phyloP scores from a whole-genome alignment of 2,888 invertebrate genomes.

The Pseudolycoriella hygida region DNA sequence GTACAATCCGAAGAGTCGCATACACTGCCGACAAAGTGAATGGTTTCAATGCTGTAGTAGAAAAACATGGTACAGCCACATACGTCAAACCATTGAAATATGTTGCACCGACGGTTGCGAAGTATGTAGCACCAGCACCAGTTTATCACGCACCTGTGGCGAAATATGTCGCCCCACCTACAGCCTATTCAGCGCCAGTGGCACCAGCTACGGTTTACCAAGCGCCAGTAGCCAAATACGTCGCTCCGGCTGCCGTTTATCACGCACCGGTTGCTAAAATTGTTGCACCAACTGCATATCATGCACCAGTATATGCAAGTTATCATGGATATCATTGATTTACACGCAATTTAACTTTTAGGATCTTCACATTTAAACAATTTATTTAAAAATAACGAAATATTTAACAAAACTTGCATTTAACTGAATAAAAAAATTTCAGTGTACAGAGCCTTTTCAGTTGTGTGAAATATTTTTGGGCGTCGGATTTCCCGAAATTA shows the following conservation, averaged over 20 bases:
- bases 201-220: constrained; percentile 6
- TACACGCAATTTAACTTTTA: neutral
- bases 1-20: constrained; percentile 40
- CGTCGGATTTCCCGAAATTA: too few relatives aligned
- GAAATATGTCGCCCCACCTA: constrained; percentile 9
- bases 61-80: constrained; percentile 26
- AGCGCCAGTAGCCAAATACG: neutral
- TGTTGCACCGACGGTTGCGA: neutral
- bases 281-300: constrained; percentile 14
- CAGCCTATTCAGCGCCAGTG: constrained; percentile 3
- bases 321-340: constrained; percentile 1
- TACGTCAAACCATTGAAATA: constrained; percentile 1
- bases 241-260: too few relatives aligned
- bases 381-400: neutral
- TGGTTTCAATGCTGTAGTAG: constrained; percentile 49
- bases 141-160: constrained; percentile 4
- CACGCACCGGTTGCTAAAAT: constrained; percentile 13
- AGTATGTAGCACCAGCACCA: constrained; percentile 1
- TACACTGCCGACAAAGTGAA: constrained; percentile 48
- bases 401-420: constrained; percentile 3
- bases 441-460: neutral
- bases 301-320: constrained; percentile 13
- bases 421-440: constrained; percentile 5
- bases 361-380: constrained; percentile 1
- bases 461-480: too few relatives aligned